Evolutionary conservation across 2,888 invertebrate genomes (phyloP).

Genomic region (Aradus depressus): DNA sequence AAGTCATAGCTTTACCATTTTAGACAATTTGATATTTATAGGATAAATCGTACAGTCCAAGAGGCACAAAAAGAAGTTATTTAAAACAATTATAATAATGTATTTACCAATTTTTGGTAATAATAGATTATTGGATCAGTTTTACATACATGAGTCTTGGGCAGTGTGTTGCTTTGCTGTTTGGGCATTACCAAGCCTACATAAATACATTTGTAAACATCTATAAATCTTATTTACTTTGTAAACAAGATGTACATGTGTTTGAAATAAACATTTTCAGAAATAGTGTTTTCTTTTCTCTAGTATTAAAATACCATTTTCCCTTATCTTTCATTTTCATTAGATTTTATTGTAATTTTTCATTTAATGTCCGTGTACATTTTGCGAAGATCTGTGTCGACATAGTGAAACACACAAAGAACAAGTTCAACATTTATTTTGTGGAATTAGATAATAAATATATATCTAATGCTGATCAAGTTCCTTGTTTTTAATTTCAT

Average conservation of each 20-base stretch:
- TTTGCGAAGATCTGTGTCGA: too few relatives aligned
- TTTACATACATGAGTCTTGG: constrained; percentile 23
- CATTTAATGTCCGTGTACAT: too few relatives aligned
- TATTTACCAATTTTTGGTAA: constrained; percentile 16
- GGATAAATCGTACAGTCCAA: constrained; percentile 27
- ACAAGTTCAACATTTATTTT: too few relatives aligned
- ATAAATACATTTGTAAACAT: constrained; percentile 23
- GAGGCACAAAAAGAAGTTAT: constrained; percentile 25
- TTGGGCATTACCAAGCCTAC: constrained; percentile 25
- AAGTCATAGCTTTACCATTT: constrained; percentile 28
- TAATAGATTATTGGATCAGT: constrained; percentile 18
- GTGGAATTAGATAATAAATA: too few relatives aligned
- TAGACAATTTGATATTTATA: constrained; percentile 27
- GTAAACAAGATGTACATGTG: constrained; percentile 27
- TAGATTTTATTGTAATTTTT: too few relatives aligned
- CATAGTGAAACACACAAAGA: too few relatives aligned
- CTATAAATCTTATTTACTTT: constrained; percentile 24
- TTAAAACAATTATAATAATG: too few relatives aligned
- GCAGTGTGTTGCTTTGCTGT: constrained; percentile 28
- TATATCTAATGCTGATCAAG: too few relatives aligned
- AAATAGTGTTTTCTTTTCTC: constrained; percentile 1
- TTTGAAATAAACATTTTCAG: constrained; percentile 27
- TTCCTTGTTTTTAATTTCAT: too few relatives aligned
- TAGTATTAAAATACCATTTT: too few relatives aligned
- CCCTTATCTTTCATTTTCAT: too few relatives aligned